These are phyloP conservation scores for Cisticola juncidis DNA, from an alignment of 2,113 vertebrate species.

Conservation along the genomic window DNA sequence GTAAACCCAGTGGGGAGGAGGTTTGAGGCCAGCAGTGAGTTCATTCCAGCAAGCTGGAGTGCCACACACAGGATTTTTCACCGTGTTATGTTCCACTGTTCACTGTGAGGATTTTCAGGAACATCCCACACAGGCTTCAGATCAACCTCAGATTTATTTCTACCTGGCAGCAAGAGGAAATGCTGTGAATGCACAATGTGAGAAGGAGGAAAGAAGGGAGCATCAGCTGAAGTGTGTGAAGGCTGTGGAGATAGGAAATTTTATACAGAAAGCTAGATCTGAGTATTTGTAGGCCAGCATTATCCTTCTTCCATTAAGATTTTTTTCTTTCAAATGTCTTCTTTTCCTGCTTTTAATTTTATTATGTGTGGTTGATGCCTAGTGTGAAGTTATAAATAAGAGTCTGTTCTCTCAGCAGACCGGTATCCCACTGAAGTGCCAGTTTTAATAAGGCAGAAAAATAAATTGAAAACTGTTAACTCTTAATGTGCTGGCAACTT, in stretches of 20 bases:
- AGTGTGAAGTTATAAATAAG: background rate
- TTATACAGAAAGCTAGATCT: background rate
- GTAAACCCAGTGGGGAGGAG: background rate
- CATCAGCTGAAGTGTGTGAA: background rate
- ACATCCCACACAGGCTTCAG: conserved; percentile 17
- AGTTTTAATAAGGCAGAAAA: background rate
- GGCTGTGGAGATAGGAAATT: background rate
- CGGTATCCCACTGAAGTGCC: background rate
- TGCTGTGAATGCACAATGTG: background rate
- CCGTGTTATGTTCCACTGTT: background rate
- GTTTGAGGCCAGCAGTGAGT: background rate
- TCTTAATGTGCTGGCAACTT: background rate
- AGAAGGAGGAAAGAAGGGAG: background rate
- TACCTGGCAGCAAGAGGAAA: background rate
- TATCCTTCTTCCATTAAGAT: background rate
- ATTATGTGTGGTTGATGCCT: background rate
- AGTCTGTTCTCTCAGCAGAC: background rate
- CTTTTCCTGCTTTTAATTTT: background rate
- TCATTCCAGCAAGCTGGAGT: background rate
- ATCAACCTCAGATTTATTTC: background rate
- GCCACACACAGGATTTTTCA: background rate
- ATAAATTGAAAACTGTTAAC: background rate
- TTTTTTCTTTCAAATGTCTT: background rate
- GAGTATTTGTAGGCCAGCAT: background rate
- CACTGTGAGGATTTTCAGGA: conserved; percentile 25